Base-by-base conservation (phyloP, 2,113 vertebrate genomes). In the Varanus komodoensis region DNA sequence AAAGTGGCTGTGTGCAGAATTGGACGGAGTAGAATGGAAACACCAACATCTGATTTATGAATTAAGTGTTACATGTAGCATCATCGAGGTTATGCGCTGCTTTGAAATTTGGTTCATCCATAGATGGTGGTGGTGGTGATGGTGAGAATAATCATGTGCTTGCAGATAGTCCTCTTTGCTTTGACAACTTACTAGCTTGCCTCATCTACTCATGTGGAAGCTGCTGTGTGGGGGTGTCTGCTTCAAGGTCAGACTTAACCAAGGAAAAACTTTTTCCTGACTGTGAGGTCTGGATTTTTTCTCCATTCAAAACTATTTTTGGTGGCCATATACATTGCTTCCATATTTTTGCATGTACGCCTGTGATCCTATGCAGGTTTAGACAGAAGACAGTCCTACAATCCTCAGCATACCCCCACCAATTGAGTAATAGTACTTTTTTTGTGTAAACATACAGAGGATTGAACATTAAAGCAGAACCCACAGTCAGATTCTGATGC, bases 11-110 rank as follows among this genome's bases (percentile, higher is more conserved):
- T 86, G 92, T 0, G 77, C 17, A 91, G 73, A 81, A 14, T 90
- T 93, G 86, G 92, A 91, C 74, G 92, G 79, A 4, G 69, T 34
- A 74, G 91, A 68, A 69, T 80, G 7, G 23, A 48, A 85, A 50
- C 27, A 11, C 32, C 11, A 17, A 44, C 25, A 94, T 54, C 84
- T 94, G 92, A 57, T 91, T 50, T 9, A 1, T 84, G 64, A 48
- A 68, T 68, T 52, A 89, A 8, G 34, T 86, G 3, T 69, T 82
- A 11, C 29, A 11, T 84, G 57, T 79, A 67, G 80, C 91, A 85
- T 73, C 77, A 68, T 8, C 50, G 6, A 4, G 83, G 15, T 52
- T 86, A 0, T 74, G 34, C 89, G 87, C 90, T 50, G 52, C 81
- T 82, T 77, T 89, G 25, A 71, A 64, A 44, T 25, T 78, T 64